Base-by-base conservation (phyloP, 2,888 invertebrate genomes). In the Podotricha telesiphe region DNA sequence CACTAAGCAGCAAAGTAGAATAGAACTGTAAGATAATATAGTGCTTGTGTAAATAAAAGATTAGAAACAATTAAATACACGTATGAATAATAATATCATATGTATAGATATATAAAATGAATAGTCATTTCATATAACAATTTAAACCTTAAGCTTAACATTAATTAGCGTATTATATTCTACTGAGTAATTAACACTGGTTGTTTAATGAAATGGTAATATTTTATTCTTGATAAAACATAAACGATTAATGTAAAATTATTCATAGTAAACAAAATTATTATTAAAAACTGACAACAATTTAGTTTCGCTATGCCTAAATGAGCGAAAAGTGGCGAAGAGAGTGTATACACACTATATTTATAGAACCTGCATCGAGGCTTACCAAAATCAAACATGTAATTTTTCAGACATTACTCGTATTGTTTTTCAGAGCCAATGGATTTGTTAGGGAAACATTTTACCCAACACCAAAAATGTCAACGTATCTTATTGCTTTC, bases 401-500 rank as follows among this genome's bases (percentile, higher is more conserved):
- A n/a, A n/a, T n/a, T n/a, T n/a, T n/a, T n/a, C n/a, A n/a, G n/a
- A n/a, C n/a, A n/a, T n/a, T n/a, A n/a, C n/a, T n/a, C n/a, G n/a
- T n/a, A 13, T 34, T 62, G 34, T 19, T 19, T 62, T 61, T 62
- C 34, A 93, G 93, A 68, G 37, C 79, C 28, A 87, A 87, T 80
- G 96, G 96, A 0, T 96, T 95, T 79, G 94, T 95, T 1, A 79
- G 89, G 68, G 92, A 93, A 86, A 95, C 95, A 76, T 95, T 95
- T 80, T 79, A 87, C 53, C 89, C 93, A 45, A 94, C 95, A 0
- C 95, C 95, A 0, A 85, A 83, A 62, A 97, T 97, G 96, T 95
- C 97, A 0, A 96, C 97, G 0, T 98, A 98, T 79, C 89, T 98
- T 8, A 94, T 98, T 1, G 98, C 98, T 0, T 96, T 98, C 79